Evolutionary conservation across 2,888 invertebrate genomes (phyloP), one percentile per base, ranked within the genome.

Genomic region (Plusia festucae): DNA sequence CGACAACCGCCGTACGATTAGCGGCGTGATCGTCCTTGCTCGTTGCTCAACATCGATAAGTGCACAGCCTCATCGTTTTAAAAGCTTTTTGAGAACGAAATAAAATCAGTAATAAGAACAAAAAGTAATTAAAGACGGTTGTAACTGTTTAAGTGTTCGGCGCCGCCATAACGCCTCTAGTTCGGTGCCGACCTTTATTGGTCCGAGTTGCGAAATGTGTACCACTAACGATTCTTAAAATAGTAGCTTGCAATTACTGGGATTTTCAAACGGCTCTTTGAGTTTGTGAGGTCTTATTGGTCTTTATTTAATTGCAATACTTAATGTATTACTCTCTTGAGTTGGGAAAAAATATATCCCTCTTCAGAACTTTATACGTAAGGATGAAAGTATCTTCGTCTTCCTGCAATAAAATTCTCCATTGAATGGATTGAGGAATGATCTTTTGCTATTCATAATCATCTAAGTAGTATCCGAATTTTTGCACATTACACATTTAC

Each of bases 1-100:
- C 88, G 73, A 83, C 85, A 89, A 82, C 80, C 81, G 54, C 46
- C 65, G 62, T 49, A 64, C 81, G 72, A 70, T 75, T 77, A 72
- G 78, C 85, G 76, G 82, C 85, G 81, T 81, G 81, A 81, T 78
- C 90, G 93, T 91, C 93, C 93, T 93, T 93, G 91, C 85, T 78
- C 82, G 85, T 94, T 93, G 89, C 93, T 80, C 90, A 92, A 93
- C 88, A 65, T 82, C 87, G 80, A 91, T 91, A 92, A 90, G 85
- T 89, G 88, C 89, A 82, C 87, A 86, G 85, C 87, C 84, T 87
- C 91, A 90, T 90, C 90, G 83, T 84, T 88, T 90, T 93, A 93
- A 92, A 90, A 93, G 91, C 91, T 91, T 91, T n/a, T 88, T 85
- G 77, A 84, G 78, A 76, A 79, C 84, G 60, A 82, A 82, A 85